These are phyloP conservation scores for Macroramphosus scolopax DNA, from an alignment of 2,797 vertebrate genomes.

Conservation along the genomic window DNA sequence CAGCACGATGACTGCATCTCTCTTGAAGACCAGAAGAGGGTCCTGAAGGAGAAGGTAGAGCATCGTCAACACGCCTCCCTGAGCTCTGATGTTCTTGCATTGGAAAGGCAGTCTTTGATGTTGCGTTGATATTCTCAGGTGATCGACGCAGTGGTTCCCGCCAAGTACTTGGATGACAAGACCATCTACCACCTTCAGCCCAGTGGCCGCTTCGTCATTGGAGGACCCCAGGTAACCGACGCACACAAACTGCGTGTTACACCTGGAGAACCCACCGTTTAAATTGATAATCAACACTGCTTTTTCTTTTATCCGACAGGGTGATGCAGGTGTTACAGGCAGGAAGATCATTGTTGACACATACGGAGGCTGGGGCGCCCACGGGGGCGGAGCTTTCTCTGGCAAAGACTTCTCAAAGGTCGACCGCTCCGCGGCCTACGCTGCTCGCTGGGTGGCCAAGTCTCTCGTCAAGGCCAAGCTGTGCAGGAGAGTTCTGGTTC, in stretches of 20 bases:
- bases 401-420: slow-evolving; percentile 98
- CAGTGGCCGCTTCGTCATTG: slow-evolving; percentile 96
- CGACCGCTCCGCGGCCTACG: slow-evolving; percentile 94
- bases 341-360: slow-evolving; percentile 98
- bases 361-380: slow-evolving; percentile 96
- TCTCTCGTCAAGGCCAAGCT: slow-evolving; percentile 93
- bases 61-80: not conserved
- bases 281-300: not conserved
- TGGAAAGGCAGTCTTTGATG: not conserved
- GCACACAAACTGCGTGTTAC: not conserved
- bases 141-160: slow-evolving; percentile 88
- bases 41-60: slow-evolving; percentile 84
- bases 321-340: slow-evolving; percentile 94
- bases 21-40: slow-evolving; percentile 85
- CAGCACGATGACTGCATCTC: slow-evolving; percentile 88
- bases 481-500: slow-evolving; percentile 92
- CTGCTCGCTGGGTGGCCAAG: slow-evolving; percentile 97
- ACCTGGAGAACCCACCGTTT: not conserved
- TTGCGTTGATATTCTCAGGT: slow-evolving; percentile 59
- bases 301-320: slow-evolving; percentile 69
- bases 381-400: slow-evolving; percentile 95
- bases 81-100: not conserved
- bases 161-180: slow-evolving; percentile 89
- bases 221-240: slow-evolving; percentile 91
- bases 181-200: slow-evolving; percentile 96